Evolutionary conservation across 1,140 invertebrate species (phyloP).

Genomic region (Aphis craccivora): DNA sequence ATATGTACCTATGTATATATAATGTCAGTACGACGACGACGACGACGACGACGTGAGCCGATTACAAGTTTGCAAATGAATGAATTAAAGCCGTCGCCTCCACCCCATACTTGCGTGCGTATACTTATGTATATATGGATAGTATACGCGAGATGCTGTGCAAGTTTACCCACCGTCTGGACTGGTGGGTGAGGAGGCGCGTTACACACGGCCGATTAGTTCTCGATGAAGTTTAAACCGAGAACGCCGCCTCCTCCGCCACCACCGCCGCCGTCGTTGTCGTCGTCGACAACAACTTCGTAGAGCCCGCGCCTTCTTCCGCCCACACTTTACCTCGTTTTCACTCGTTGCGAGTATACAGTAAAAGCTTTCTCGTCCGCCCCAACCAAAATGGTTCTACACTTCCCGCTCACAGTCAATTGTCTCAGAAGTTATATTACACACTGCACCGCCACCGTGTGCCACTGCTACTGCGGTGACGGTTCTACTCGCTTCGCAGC

Average conservation of each 20-base stretch:
- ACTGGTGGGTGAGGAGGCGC: background rate
- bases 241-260: background rate
- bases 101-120: background rate
- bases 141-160: background rate
- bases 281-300: background rate
- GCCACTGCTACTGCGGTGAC: background rate
- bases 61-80: constrained; percentile 58
- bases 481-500: background rate
- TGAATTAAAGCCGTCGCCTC: constrained; percentile 40
- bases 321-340: background rate
- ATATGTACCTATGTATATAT: background rate
- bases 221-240: constrained; percentile 57
- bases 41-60: constrained; percentile 50
- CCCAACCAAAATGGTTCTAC: background rate
- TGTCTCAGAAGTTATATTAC: constrained; percentile 50
- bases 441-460: background rate
- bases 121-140: background rate
- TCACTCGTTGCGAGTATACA: background rate
- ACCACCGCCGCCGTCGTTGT: background rate
- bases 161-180: background rate
- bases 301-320: background rate
- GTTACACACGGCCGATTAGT: constrained; percentile 57
- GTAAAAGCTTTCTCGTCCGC: constrained; percentile 51
- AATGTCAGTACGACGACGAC: constrained; percentile 7
- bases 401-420: constrained; percentile 23